These are phyloP conservation scores for Drosophila sproati DNA, from an alignment of 1,140 invertebrate genomes.

Conservation along the genomic window DNA sequence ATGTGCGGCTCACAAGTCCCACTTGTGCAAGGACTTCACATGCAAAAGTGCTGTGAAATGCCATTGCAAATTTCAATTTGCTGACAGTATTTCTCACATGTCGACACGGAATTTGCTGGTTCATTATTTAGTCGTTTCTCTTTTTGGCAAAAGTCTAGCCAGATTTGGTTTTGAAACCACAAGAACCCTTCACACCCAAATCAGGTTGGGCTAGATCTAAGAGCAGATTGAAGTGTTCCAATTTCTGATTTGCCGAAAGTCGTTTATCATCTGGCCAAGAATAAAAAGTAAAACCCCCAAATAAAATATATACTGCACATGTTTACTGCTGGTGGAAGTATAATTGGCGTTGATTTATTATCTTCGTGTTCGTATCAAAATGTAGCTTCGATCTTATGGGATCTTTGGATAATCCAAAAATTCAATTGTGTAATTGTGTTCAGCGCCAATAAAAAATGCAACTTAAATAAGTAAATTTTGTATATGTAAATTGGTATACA, in stretches of 20 bases:
- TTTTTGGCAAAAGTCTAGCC: conserved; percentile 4
- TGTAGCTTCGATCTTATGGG: conserved; percentile 36
- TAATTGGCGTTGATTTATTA: conserved; percentile 81
- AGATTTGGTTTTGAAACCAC: conserved; percentile 26
- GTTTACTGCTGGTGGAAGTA: conserved; percentile 56
- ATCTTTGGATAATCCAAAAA: conserved; percentile 51
- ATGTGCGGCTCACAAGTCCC: neutral
- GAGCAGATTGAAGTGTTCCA: conserved; percentile 66
- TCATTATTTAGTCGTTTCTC: conserved; percentile 59
- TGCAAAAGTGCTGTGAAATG: conserved; percentile 8
- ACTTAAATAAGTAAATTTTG: conserved; percentile 6
- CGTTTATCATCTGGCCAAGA: conserved; percentile 57
- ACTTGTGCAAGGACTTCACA: neutral
- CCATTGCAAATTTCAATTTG: conserved; percentile 41
- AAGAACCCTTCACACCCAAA: neutral
- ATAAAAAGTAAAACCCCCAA: conserved; percentile 9
- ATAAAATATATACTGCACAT: conserved; percentile 17
- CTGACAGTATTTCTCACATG: conserved; percentile 35
- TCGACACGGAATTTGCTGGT: conserved; percentile 36
- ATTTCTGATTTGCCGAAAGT: conserved; percentile 26
- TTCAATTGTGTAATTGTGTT: conserved; percentile 66
- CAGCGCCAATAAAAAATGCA: conserved; percentile 20
- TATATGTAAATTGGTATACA: conserved; percentile 7
- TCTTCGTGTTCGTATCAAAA: conserved; percentile 63
- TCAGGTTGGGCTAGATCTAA: conserved; percentile 17